phyloP scores from a whole-genome alignment of 1,140 invertebrate genomes.

The Papilio polytes region DNA sequence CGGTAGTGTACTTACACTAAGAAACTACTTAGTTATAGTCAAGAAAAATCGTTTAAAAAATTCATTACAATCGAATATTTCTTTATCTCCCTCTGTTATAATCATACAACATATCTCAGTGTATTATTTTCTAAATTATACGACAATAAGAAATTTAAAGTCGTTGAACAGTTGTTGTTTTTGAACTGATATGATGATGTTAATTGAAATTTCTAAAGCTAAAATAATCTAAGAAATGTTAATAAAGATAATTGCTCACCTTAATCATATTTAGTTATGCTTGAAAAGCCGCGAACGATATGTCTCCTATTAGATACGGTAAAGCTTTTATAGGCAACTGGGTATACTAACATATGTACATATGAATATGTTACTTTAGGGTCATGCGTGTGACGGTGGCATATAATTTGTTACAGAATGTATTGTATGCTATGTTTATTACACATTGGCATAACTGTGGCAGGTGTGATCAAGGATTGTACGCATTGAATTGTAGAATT shows the following conservation, averaged over 20 bases:
- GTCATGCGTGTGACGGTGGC: constrained; percentile 55
- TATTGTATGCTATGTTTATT: constrained; percentile 48
- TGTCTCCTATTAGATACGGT: constrained; percentile 45
- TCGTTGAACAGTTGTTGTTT: too few species aligned
- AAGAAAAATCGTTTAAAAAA: too few species aligned
- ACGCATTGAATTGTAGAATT: not conserved
- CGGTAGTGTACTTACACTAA: too few species aligned
- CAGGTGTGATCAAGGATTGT: constrained; percentile 56
- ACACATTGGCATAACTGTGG: constrained; percentile 55
- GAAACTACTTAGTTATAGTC: not conserved
- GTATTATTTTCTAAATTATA: too few species aligned
- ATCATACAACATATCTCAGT: too few species aligned
- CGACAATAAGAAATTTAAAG: too few species aligned
- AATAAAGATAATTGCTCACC: constrained; percentile 57
- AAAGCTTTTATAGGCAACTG: constrained; percentile 65
- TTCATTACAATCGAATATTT: too few species aligned
- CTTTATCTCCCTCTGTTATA: too few species aligned
- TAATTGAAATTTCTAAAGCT: too few species aligned
- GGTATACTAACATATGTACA: constrained; percentile 43
- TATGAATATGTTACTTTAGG: constrained; percentile 45
- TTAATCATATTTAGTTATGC: constrained; percentile 66
- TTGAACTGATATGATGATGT: too few species aligned
- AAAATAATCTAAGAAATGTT: not conserved
- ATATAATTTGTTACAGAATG: constrained; percentile 51
- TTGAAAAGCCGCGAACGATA: constrained; percentile 55